Conservation (phyloP, 2,888 invertebrate genomes). For the Sipha maydis region DNA sequence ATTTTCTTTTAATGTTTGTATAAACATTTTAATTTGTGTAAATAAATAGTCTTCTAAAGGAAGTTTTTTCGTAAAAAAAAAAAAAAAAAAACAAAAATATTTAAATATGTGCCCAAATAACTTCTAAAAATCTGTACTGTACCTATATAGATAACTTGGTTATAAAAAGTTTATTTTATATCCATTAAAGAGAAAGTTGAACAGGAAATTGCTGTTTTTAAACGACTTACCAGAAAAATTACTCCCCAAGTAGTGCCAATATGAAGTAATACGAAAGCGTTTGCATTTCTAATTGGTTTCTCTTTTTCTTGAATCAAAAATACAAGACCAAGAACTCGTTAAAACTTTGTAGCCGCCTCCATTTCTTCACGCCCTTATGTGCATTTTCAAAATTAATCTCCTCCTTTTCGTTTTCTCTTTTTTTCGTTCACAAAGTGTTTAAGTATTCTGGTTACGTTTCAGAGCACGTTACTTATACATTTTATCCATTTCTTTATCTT, state of each 20-base stretch:
- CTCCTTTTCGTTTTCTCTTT: conserved; percentile 5
- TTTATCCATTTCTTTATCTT: conserved; percentile 4
- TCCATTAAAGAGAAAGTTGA: conserved; percentile 52
- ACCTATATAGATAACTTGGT: conserved; percentile 31
- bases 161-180: conserved; percentile 58
- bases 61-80: not conserved
- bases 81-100: conserved; percentile 28
- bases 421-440: not conserved
- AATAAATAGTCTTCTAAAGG: not conserved
- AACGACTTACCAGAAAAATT: conserved; percentile 55
- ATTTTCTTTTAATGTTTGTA: not conserved
- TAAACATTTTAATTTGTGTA: conserved; percentile 31
- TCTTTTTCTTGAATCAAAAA: conserved; percentile 38
- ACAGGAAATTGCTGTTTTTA: conserved; percentile 54
- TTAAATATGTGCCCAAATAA: conserved; percentile 27
- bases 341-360: conserved; percentile 27
- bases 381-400: conserved; percentile 28
- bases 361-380: conserved; percentile 49
- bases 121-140: not conserved
- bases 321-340: conserved; percentile 9
- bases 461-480: not conserved
- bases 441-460: conserved; percentile 9
- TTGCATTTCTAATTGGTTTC: conserved; percentile 43
- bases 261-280: conserved; percentile 41
- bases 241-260: conserved; percentile 45